phyloP scores from a whole-genome alignment of 2,888 invertebrate species.

The Aphodius granarius region DNA sequence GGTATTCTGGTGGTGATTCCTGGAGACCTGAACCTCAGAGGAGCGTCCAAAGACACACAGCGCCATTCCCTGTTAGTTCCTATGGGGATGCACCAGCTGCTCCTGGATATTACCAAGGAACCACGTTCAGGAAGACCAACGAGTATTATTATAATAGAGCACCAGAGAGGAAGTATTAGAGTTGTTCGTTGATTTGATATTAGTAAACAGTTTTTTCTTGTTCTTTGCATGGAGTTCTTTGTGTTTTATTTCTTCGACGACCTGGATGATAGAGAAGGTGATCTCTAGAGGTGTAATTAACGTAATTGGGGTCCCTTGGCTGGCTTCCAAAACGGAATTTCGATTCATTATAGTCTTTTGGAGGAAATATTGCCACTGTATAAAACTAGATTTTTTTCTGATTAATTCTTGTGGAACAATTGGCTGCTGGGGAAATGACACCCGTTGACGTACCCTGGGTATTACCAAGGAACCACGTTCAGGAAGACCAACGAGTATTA shows the following conservation, averaged over 20 bases:
- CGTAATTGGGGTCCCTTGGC: too few relatives aligned
- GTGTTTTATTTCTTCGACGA: too few relatives aligned
- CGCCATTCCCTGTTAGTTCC: neutral
- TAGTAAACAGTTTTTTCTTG: neutral
- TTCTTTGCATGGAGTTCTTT: too few relatives aligned
- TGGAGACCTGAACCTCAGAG: neutral
- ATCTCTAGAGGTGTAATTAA: too few relatives aligned
- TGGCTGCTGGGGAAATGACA: too few relatives aligned
- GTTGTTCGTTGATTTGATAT: neutral
- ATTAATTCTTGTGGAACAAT: too few relatives aligned
- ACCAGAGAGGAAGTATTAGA: neutral
- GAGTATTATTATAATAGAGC: slow-evolving; percentile 2
- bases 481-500: neutral
- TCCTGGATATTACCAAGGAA: slow-evolving; percentile 6
- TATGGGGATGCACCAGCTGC: neutral
- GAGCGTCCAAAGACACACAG: neutral
- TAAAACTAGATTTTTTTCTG: too few relatives aligned
- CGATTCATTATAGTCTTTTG: too few relatives aligned
- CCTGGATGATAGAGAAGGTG: too few relatives aligned
- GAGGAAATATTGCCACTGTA: too few relatives aligned
- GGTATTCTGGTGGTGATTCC: neutral
- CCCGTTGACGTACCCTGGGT: too few relatives aligned
- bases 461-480: slow-evolving; percentile 3
- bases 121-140: neutral
- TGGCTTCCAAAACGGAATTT: too few relatives aligned